Percentiles rank a stretch among this genome's conserved stretches.
Evolutionary conservation across 1,140 invertebrate species (phyloP).

Genomic region (Cheumatopsyche charites): DNA sequence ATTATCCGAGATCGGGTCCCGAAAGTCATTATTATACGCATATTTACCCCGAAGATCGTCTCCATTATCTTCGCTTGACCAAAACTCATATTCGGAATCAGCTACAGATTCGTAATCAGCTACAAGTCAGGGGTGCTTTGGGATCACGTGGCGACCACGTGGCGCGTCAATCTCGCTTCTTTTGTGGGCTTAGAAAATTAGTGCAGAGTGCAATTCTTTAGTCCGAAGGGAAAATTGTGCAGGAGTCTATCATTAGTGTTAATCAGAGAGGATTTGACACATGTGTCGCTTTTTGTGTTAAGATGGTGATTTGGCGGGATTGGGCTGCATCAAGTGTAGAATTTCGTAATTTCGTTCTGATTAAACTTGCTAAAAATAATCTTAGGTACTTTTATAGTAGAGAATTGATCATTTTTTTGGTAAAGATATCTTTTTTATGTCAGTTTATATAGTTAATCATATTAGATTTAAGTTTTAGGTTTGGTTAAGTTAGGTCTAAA

Average conservation of each 20-base stretch:
- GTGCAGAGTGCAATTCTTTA: background rate
- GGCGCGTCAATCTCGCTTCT: conserved; percentile 19
- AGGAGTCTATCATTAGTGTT: too few relatives aligned
- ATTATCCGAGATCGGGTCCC: conserved; percentile 31
- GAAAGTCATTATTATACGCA: conserved; percentile 32
- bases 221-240: background rate
- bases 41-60: conserved; percentile 1
- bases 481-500: too few relatives aligned
- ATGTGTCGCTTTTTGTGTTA: background rate
- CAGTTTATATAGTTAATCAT: too few relatives aligned
- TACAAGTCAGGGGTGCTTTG: background rate
- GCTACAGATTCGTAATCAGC: background rate
- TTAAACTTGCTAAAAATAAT: too few relatives aligned
- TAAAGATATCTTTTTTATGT: too few relatives aligned
- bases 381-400: too few relatives aligned
- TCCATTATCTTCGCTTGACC: background rate
- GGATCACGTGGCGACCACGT: conserved; percentile 32
- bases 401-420: too few relatives aligned
- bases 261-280: background rate
- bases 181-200: conserved; percentile 20
- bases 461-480: too few relatives aligned
- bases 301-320: background rate
- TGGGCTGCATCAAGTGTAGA: too few relatives aligned
- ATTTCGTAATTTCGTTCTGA: too few relatives aligned
- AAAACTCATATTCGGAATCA: background rate